These are phyloP conservation scores for Neoitamus cyanurus DNA, from an alignment of 2,888 invertebrate genomes.

Conservation along the genomic window DNA sequence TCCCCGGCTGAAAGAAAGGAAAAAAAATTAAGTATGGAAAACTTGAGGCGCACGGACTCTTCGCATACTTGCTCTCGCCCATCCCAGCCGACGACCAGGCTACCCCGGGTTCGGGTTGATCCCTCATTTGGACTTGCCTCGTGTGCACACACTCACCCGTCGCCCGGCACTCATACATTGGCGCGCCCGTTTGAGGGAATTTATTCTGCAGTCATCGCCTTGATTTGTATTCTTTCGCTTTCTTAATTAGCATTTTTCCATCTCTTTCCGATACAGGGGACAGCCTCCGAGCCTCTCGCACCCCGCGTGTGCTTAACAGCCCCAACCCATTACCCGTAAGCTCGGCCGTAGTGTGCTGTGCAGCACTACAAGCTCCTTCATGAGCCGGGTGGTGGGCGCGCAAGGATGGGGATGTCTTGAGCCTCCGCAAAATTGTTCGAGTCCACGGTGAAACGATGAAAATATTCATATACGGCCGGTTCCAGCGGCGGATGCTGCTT, in stretches of 20 bases:
- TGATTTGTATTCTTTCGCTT: slow-evolving; percentile 49
- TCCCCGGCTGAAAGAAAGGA: slow-evolving; percentile 29
- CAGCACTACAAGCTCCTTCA: slow-evolving; percentile 18
- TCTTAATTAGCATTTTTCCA: slow-evolving; percentile 50
- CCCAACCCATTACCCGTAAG: slow-evolving; percentile 31
- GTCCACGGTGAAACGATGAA: slow-evolving; percentile 43
- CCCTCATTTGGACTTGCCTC: slow-evolving; percentile 41
- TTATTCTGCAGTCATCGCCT: slow-evolving; percentile 48
- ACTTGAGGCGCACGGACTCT: slow-evolving; percentile 40
- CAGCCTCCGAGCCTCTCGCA: slow-evolving; percentile 10
- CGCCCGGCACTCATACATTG: slow-evolving; percentile 5
- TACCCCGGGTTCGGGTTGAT: slow-evolving; percentile 36
- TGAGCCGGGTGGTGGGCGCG: neutral
- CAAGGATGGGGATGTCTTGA: slow-evolving; percentile 38
- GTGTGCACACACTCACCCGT: slow-evolving; percentile 23
- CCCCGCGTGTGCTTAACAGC: slow-evolving; percentile 35
- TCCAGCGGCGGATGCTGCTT: slow-evolving; percentile 6
- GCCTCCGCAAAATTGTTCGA: slow-evolving; percentile 17
- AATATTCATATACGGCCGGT: slow-evolving; percentile 46
- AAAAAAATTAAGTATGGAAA: slow-evolving; percentile 38
- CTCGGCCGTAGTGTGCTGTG: slow-evolving; percentile 16
- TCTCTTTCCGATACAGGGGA: slow-evolving; percentile 44
- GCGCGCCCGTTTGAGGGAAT: slow-evolving; percentile 27
- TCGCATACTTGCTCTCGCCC: slow-evolving; percentile 28
- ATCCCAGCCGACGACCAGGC: neutral